These are phyloP conservation scores for Rhabditophanes sp. DNA, from an alignment of 2,888 invertebrate genomes.

Conservation along the genomic window DNA sequence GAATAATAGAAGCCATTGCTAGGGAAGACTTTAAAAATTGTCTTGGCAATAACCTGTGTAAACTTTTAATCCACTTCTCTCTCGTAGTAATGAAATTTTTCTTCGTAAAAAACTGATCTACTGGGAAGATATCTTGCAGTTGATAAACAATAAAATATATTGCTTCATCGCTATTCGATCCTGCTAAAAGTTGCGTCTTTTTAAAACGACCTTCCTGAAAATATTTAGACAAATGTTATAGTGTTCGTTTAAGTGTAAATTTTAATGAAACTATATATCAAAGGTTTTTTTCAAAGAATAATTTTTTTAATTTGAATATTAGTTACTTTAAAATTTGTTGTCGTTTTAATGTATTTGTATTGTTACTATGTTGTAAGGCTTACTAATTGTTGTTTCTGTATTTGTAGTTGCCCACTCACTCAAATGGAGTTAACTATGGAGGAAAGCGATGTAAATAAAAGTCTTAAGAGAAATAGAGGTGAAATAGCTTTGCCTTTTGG, in stretches of 20 bases:
- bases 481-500: no score
- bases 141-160: conserved; percentile 85
- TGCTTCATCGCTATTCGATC: conserved; percentile 80
- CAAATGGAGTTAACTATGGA: no score
- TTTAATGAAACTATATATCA: no score
- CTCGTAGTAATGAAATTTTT: conserved; percentile 35
- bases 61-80: conserved; percentile 30
- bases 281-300: no score
- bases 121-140: conserved; percentile 63
- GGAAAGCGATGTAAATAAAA: no score
- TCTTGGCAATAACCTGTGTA: conserved; percentile 31
- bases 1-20: conserved; percentile 64
- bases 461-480: no score
- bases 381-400: no score
- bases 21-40: conserved; percentile 50
- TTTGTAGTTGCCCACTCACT: no score
- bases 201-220: conserved; percentile 72
- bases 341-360: no score
- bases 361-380: no score
- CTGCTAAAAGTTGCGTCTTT: conserved; percentile 74
- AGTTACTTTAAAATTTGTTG: no score
- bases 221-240: conserved; percentile 55
- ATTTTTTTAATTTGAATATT: neutral
- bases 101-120: conserved; percentile 38
- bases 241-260: no score